Evolutionary conservation across 2,888 invertebrate species (phyloP).

Genomic region (Noctua comes): DNA sequence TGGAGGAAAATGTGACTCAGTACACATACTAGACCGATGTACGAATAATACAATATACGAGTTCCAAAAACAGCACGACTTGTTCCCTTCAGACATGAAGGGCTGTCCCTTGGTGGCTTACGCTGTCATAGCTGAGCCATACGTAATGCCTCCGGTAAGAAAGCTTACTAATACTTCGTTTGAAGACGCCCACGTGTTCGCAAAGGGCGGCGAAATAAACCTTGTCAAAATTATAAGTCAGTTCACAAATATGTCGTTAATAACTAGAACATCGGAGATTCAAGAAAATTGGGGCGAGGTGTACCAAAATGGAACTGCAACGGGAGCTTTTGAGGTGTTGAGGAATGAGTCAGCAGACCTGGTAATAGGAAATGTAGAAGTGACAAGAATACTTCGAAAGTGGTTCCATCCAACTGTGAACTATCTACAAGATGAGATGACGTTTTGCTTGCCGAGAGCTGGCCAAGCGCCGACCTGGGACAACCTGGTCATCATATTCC

Average conservation of each 20-base stretch:
- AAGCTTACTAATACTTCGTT: constrained; percentile 75
- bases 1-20: constrained; percentile 82
- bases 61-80: constrained; percentile 76
- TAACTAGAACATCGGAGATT: constrained; percentile 80
- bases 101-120: constrained; percentile 85
- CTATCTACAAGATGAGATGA: constrained; percentile 88
- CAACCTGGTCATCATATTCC: constrained; percentile 87
- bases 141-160: constrained; percentile 83
- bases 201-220: constrained; percentile 85
- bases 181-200: constrained; percentile 81
- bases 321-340: constrained; percentile 81
- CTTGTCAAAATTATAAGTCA: constrained; percentile 86
- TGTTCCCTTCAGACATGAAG: constrained; percentile 84
- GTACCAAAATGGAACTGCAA: constrained; percentile 80
- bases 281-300: constrained; percentile 86
- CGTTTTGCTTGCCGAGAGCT: constrained; percentile 86
- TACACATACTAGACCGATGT: constrained; percentile 85
- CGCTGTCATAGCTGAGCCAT: constrained; percentile 86
- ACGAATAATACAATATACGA: constrained; percentile 76
- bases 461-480: constrained; percentile 85
- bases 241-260: constrained; percentile 86
- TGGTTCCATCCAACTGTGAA: constrained; percentile 87
- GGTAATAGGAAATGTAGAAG: constrained; percentile 87
- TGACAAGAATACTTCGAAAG: constrained; percentile 82
- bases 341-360: constrained; percentile 81